phyloP scores from a whole-genome alignment of 2,888 invertebrate species.

The Dryomyza anilis region DNA sequence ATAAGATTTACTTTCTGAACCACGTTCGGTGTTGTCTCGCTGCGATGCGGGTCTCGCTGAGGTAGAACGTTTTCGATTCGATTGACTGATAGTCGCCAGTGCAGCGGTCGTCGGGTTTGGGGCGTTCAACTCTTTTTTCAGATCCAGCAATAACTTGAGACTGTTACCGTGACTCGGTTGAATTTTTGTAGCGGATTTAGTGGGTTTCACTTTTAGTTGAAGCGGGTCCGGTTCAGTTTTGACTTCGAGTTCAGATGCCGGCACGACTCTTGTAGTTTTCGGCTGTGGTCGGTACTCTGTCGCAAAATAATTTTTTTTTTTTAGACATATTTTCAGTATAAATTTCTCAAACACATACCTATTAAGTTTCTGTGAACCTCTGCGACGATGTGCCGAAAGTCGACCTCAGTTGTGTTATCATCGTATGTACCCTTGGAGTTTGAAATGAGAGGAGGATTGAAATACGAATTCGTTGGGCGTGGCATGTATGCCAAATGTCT shows the following conservation, averaged over 20 bases:
- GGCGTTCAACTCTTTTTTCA: too few species aligned
- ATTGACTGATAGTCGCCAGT: too few species aligned
- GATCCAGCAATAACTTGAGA: too few species aligned
- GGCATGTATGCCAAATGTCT: constrained; percentile 18
- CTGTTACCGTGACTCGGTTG: too few species aligned
- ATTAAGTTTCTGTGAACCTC: constrained; percentile 45
- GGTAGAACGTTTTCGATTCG: too few species aligned
- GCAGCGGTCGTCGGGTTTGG: too few species aligned
- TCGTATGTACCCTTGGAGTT: not conserved
- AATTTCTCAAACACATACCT: constrained; percentile 40
- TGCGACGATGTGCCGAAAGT: constrained; percentile 41
- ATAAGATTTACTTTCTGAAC: too few species aligned
- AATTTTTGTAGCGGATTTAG: not conserved
- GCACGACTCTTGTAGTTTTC: not conserved
- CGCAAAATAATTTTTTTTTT: too few species aligned
- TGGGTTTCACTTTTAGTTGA: not conserved
- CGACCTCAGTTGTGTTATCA: not conserved
- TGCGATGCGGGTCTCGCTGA: too few species aligned
- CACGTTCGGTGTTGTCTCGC: too few species aligned
- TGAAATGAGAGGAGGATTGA: constrained; percentile 15
- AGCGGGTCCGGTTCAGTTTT: not conserved
- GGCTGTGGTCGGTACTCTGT: too few species aligned
- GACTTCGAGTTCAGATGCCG: not conserved
- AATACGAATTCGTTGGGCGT: constrained; percentile 11
- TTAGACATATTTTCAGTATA: too few species aligned